A percentile compares a stretch with the other conserved stretches of the same genome.
These are phyloP conservation scores for Platynereis dumerilii DNA, from an alignment of 2,888 invertebrate species.

Conservation along the genomic window DNA sequence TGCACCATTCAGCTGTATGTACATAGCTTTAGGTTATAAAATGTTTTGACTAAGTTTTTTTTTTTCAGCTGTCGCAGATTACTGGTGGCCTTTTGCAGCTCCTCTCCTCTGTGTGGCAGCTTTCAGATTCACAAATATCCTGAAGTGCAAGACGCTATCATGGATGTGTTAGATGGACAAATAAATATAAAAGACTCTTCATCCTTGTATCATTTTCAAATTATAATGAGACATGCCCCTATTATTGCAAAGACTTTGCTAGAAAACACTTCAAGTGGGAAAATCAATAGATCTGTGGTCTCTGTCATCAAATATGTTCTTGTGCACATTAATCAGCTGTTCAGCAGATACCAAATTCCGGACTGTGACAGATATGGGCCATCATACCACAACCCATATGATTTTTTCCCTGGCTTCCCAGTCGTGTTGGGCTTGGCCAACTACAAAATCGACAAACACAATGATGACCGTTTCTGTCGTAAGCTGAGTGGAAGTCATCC, in stretches of 20 bases:
- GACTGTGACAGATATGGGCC: neutral
- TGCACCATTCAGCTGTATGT: no score
- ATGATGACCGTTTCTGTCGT: neutral
- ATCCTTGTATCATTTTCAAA: neutral
- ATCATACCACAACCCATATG: no score
- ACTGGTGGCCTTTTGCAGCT: neutral
- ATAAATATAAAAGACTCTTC: no score
- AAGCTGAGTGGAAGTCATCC: neutral
- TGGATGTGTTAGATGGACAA: no score
- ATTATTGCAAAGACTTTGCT: neutral
- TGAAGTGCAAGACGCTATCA: neutral
- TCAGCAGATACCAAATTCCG: neutral
- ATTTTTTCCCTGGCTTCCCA: neutral
- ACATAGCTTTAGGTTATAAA: neutral
- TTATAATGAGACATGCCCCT: neutral
- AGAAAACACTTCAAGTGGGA: neutral
- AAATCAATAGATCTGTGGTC: neutral
- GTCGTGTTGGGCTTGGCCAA: neutral
- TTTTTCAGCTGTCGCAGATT: neutral
- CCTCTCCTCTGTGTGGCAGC: neutral
- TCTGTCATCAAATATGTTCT: neutral
- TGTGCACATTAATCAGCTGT: neutral
- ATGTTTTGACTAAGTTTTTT: neutral
- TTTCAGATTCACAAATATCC: neutral
- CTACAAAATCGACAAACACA: neutral